A percentile compares a stretch with the other conserved stretches of the same genome.
Evolutionary conservation across 2,888 invertebrate species (phyloP).

Genomic region (Arrhopalites spinosus): DNA sequence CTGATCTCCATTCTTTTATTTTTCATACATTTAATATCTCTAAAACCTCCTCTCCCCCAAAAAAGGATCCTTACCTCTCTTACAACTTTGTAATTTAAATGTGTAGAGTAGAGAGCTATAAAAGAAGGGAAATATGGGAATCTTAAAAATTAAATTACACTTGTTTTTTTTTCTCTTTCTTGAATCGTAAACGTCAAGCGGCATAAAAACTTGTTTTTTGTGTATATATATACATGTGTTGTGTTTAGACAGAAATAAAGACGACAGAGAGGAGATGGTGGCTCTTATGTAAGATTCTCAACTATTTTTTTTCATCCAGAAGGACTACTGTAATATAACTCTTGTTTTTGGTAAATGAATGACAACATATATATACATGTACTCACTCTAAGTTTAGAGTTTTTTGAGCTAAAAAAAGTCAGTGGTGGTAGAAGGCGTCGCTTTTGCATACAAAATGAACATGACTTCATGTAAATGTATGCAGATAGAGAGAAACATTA

Average conservation of each 20-base stretch:
- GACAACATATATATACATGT: background rate
- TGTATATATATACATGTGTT: background rate
- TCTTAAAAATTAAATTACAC: constrained; percentile 36
- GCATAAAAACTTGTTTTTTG: constrained; percentile 18
- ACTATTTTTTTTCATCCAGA: constrained; percentile 3
- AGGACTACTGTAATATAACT: constrained; percentile 15
- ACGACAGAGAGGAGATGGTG: background rate
- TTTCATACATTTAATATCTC: no score
- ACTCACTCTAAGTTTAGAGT: background rate
- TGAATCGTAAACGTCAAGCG: constrained; percentile 32
- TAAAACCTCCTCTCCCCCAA: no score
- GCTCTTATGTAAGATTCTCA: constrained; percentile 5
- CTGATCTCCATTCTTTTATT: background rate
- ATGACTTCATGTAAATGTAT: constrained; percentile 20
- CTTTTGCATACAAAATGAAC: constrained; percentile 28
- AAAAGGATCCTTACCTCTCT: background rate
- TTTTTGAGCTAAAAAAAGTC: constrained; percentile 15
- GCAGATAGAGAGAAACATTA: constrained; percentile 5
- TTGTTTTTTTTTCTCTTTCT: constrained; percentile 26
- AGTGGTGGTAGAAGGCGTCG: constrained; percentile 5
- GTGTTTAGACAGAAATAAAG: background rate
- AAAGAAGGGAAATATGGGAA: constrained; percentile 21
- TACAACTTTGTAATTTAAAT: constrained; percentile 29
- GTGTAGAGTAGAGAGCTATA: constrained; percentile 13
- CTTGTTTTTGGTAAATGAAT: constrained; percentile 15